Base-by-base conservation (phyloP, 2,888 invertebrate genomes). In the Dryocosmus kuriphilus region DNA sequence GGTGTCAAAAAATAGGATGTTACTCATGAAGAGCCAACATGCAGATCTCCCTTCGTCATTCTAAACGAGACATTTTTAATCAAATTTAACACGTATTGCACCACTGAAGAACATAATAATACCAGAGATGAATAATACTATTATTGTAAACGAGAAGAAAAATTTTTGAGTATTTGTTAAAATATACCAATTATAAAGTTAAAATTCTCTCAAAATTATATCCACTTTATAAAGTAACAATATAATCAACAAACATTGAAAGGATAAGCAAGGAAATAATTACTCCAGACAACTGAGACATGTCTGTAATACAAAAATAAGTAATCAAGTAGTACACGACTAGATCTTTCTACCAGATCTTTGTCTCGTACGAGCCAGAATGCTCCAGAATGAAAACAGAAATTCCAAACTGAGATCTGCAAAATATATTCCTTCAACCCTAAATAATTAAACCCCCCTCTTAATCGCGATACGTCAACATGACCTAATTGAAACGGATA, bases 331-430 rank as follows among this genome's bases (percentile, higher is more conserved):
- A 27, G 24, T 41, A 41, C 65, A 41, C 27, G 65, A 65, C 41
- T 27, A 46, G 46, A n/a, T n/a, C n/a, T n/a, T n/a, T 30, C 5
- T 67, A 67, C 71, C 51, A 71, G 71, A 71, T 71, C 27, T 32
- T 71, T 67, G 24, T 65, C 38, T 19, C 30, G 30, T n/a, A n/a
- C n/a, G 27, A 41, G 19, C 67, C 27, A 67, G 46, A 41, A 46
- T 24, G 38, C 35, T 65, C 35, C 67, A 27, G 27, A 67, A 24
- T 27, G n/a, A 16, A 71, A 51, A 30, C 19, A 8, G 3, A 62
- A 67, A 27, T 41, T 46, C 1, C 24, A 16, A 22, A 46, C 1
- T 16, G 38, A 16, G n/a, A 67, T 41, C 11, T 35, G 11, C 35
- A 5, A 8, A 41, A 65, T 35, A 35, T 19, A 22, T 11, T 5